These are phyloP conservation scores for Hirudo medicinalis DNA, from an alignment of 1,140 invertebrate species.

Conservation along the genomic window DNA sequence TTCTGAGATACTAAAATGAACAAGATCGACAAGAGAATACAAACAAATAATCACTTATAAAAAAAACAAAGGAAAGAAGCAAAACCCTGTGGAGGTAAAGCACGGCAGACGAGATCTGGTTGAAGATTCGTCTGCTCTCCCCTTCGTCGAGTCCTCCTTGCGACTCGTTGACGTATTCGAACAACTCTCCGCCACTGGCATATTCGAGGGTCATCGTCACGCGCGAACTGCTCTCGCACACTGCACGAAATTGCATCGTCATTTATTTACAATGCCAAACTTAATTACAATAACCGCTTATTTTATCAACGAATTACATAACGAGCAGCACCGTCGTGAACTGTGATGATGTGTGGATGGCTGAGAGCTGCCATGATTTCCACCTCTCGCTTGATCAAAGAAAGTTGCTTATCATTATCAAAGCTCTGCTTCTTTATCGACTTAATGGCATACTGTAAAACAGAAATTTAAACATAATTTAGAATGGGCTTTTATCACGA, in stretches of 20 bases:
- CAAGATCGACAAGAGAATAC: too few relatives aligned
- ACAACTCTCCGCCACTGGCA: constrained; percentile 91
- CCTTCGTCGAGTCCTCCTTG: constrained; percentile 69
- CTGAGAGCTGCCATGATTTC: constrained; percentile 96
- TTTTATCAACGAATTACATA: background rate
- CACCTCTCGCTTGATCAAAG: constrained; percentile 86
- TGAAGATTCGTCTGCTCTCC: constrained; percentile 85
- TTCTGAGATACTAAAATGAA: too few relatives aligned
- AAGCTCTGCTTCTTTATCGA: constrained; percentile 99
- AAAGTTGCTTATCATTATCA: constrained; percentile 87
- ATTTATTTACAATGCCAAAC: background rate
- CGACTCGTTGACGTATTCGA: constrained; percentile 87
- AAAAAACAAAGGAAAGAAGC: background rate
- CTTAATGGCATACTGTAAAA: constrained; percentile 71
- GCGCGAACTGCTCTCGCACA: background rate
- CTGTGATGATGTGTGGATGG: constrained; percentile 97
- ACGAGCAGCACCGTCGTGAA: constrained; percentile 72
- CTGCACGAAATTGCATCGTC: background rate
- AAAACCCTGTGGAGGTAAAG: constrained; percentile 90
- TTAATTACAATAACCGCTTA: background rate
- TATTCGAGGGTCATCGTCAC: constrained; percentile 62
- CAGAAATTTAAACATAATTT: background rate
- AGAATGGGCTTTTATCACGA: background rate
- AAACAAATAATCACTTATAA: background rate
- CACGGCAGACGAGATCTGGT: constrained; percentile 90